These are phyloP conservation scores for Eretmocerus hayati DNA, from an alignment of 2,888 invertebrate genomes.

Conservation along the genomic window DNA sequence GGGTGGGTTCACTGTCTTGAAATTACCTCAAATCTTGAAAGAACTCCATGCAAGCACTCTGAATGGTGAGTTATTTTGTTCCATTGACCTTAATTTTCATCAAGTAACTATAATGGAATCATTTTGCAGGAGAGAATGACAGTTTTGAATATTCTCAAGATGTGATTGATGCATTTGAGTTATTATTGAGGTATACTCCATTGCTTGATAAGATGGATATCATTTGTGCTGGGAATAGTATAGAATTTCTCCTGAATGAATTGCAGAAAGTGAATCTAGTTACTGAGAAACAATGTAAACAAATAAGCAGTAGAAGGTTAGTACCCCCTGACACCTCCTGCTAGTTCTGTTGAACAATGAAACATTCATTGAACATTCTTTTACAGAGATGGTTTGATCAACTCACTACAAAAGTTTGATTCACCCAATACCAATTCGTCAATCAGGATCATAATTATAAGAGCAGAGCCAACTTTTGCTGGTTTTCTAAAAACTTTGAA, in stretches of 20 bases:
- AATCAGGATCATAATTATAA: slow-evolving; percentile 70
- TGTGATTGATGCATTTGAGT: slow-evolving; percentile 75
- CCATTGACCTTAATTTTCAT: neutral
- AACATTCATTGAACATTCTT: neutral
- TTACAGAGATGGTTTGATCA: slow-evolving; percentile 55
- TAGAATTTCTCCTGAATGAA: slow-evolving; percentile 77
- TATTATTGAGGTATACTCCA: slow-evolving; percentile 76
- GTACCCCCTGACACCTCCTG: no score
- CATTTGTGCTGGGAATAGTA: slow-evolving; percentile 80
- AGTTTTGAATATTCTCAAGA: slow-evolving; percentile 66
- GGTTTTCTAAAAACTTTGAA: slow-evolving; percentile 86
- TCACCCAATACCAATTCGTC: slow-evolving; percentile 53
- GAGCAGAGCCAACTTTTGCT: slow-evolving; percentile 82
- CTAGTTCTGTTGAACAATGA: no score
- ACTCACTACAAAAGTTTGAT: slow-evolving; percentile 63
- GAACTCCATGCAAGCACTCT: slow-evolving; percentile 58
- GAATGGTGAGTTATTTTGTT: slow-evolving; percentile 36
- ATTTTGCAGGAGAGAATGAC: slow-evolving; percentile 43
- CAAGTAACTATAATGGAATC: neutral
- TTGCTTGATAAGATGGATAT: slow-evolving; percentile 84
- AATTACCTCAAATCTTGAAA: slow-evolving; percentile 75
- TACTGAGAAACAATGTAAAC: slow-evolving; percentile 68
- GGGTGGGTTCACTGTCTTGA: slow-evolving; percentile 90
- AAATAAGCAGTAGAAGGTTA: slow-evolving; percentile 58
- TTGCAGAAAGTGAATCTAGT: slow-evolving; percentile 73